Percentiles rank a stretch among this genome's conserved stretches.
Evolutionary conservation across 2,797 vertebrate genomes (phyloP).

Genomic region (Bradypus variegatus): DNA sequence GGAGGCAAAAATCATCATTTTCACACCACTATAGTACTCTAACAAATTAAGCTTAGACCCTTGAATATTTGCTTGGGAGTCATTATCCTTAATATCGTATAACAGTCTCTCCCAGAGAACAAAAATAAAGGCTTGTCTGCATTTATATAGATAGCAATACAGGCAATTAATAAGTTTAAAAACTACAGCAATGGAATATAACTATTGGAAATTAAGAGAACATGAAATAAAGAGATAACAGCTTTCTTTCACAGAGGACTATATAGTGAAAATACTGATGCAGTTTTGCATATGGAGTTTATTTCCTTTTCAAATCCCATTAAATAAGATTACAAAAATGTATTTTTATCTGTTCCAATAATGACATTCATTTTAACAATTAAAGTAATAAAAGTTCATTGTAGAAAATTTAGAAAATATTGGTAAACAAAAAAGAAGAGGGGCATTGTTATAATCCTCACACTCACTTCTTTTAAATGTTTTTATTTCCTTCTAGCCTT

Average conservation of each 20-base stretch:
- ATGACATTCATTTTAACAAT: conserved; percentile 4
- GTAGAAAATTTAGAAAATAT: neutral
- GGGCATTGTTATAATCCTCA: neutral
- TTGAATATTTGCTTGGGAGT: conserved; percentile 7
- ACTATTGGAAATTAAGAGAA: conserved; percentile 34
- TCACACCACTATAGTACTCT: neutral
- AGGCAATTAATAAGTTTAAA: conserved; percentile 3
- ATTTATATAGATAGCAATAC: conserved; percentile 8
- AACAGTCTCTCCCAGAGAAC: conserved; percentile 30
- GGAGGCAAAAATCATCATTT: neutral
- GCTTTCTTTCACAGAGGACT: conserved; percentile 2
- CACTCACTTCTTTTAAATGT: neutral
- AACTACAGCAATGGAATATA: neutral
- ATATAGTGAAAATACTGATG: neutral
- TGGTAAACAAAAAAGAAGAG: neutral
- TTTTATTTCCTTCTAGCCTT: neutral
- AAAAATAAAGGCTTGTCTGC: conserved; percentile 6
- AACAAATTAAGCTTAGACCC: neutral
- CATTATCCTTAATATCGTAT: conserved; percentile 19
- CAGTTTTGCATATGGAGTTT: neutral
- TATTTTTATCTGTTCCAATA: conserved; percentile 4
- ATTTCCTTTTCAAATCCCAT: neutral
- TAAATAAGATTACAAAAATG: neutral
- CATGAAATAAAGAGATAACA: neutral
- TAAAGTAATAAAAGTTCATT: neutral